Conservation (phyloP, 1,140 invertebrate genomes). For the Hestina assimilis region DNA sequence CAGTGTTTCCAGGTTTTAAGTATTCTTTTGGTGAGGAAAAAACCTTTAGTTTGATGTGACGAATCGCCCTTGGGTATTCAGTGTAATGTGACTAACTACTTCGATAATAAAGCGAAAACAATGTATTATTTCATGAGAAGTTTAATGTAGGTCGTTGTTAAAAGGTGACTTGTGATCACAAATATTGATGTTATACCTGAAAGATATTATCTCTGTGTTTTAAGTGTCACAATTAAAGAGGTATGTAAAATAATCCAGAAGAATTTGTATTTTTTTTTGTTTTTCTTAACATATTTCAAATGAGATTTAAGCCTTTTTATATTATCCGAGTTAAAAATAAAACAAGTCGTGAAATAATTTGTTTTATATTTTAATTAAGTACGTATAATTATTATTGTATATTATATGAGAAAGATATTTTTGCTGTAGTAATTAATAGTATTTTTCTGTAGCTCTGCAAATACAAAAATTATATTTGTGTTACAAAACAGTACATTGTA, state of each 20-base stretch:
- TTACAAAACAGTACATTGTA: too few species aligned
- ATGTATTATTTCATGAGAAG: background rate
- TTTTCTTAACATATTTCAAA: too few species aligned
- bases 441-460: too few species aligned
- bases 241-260: background rate
- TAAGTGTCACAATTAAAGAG: background rate
- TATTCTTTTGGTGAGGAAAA: background rate
- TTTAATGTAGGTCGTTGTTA: slow-evolving; percentile 7
- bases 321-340: too few species aligned
- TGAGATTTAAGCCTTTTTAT: background rate
- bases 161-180: slow-evolving; percentile 7
- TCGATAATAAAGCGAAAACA: slow-evolving; percentile 2
- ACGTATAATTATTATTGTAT: too few species aligned
- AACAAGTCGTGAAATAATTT: too few species aligned
- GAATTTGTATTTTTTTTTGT: background rate
- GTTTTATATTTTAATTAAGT: too few species aligned
- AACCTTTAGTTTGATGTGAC: slow-evolving; percentile 5
- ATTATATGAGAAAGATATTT: too few species aligned
- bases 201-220: background rate
- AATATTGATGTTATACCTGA: slow-evolving; percentile 7
- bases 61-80: slow-evolving; percentile 2
- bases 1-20: background rate
- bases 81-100: slow-evolving; percentile 15
- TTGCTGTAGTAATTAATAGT: too few species aligned
- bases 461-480: too few species aligned